Percentiles rank a stretch among this genome's conserved stretches.
phyloP scores from a whole-genome alignment of 2,888 invertebrate species.

The Kryphioiulus occultus region DNA sequence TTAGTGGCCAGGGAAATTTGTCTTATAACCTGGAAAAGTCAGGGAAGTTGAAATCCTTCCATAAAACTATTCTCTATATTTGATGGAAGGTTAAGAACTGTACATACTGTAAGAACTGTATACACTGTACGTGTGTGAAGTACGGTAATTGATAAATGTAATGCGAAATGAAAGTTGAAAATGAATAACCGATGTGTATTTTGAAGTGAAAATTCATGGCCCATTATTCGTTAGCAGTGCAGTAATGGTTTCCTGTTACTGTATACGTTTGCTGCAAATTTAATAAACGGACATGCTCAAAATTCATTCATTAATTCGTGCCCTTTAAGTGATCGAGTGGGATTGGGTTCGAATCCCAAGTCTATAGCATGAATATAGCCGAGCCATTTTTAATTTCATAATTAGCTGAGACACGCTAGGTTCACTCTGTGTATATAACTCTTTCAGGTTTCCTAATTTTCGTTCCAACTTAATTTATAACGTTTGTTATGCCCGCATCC shows the following conservation, averaged over 20 bases:
- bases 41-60: too few relatives aligned
- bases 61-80: too few relatives aligned
- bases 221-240: not conserved
- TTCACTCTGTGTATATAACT: not conserved
- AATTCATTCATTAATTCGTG: not conserved
- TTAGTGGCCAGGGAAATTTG: too few relatives aligned
- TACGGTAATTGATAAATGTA: too few relatives aligned
- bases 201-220: not conserved
- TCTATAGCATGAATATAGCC: too few relatives aligned
- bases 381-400: not conserved
- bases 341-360: not conserved
- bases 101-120: too few relatives aligned
- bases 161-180: too few relatives aligned
- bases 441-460: not conserved
- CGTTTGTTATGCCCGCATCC: not conserved
- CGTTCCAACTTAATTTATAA: not conserved
- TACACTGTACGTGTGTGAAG: too few relatives aligned
- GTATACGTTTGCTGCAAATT: not conserved
- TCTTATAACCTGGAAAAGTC: too few relatives aligned
- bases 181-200: not conserved
- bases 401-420: not conserved
- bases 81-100: too few relatives aligned
- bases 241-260: not conserved
- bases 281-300: not conserved
- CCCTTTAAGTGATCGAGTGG: not conserved